Percentiles rank a stretch among this genome's conserved stretches.
Conservation (phyloP, 2,888 invertebrate genomes). For the Gastracanthus pulcherrimus region DNA sequence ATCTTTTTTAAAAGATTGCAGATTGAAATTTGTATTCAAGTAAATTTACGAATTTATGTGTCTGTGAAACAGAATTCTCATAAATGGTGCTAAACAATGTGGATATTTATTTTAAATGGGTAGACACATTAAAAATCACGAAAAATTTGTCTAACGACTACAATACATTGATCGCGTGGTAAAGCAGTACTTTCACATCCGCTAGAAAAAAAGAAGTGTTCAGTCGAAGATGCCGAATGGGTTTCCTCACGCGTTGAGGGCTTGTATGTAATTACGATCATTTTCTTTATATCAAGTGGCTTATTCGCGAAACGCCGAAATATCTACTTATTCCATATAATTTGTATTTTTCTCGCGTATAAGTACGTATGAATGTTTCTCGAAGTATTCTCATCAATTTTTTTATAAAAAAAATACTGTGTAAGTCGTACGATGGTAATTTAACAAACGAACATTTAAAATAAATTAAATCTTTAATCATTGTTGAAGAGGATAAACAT, state of each 20-base stretch:
- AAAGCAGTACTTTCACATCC: conserved; percentile 25
- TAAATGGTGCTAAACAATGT: conserved; percentile 25
- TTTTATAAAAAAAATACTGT: conserved; percentile 34
- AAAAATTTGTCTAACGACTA: not conserved
- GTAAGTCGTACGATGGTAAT: conserved; percentile 30
- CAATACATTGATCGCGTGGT: not conserved
- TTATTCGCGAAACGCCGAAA: conserved; percentile 11
- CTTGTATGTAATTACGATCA: conserved; percentile 23
- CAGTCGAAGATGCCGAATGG: conserved; percentile 21
- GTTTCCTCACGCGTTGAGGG: conserved; percentile 2
- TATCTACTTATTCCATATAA: conserved; percentile 40
- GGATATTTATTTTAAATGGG: not conserved
- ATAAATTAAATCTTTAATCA: conserved; percentile 4
- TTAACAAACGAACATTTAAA: conserved; percentile 40
- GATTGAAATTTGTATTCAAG: not conserved
- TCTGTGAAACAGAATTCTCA: conserved; percentile 24
- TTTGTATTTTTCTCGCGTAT: conserved; percentile 42
- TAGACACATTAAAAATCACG: not conserved
- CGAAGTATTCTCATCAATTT: conserved; percentile 45
- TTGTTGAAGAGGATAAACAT: not conserved
- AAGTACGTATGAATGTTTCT: conserved; percentile 39
- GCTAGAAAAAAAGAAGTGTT: not conserved
- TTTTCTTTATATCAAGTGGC: conserved; percentile 30
- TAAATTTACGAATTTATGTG: not conserved
- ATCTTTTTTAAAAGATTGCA: conserved; percentile 18